A percentile compares a stretch with the other conserved stretches of the same genome.
Conservation (phyloP, 2,113 vertebrate species). For the Psittacara wagleri region DNA sequence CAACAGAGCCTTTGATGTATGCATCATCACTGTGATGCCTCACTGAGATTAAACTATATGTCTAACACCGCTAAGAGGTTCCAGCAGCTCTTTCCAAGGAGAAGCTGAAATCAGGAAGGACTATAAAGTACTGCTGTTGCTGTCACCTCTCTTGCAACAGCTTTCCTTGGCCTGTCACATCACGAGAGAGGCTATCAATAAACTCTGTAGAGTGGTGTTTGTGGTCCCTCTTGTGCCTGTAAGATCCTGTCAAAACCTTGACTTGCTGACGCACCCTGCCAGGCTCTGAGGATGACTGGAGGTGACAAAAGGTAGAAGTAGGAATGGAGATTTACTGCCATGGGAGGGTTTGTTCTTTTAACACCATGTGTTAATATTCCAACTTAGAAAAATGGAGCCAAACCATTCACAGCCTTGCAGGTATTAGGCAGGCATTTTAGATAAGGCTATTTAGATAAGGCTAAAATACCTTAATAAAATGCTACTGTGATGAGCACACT, state of each 20-base stretch:
- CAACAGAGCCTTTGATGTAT: slow-evolving; percentile 50
- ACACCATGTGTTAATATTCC: slow-evolving; percentile 10
- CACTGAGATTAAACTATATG: slow-evolving; percentile 44
- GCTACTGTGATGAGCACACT: not conserved
- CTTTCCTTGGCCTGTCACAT: slow-evolving; percentile 51
- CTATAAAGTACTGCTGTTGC: slow-evolving; percentile 28
- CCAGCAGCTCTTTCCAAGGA: slow-evolving; percentile 46
- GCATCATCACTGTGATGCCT: slow-evolving; percentile 47
- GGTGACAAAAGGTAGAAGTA: slow-evolving; percentile 39
- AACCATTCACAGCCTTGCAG: not conserved
- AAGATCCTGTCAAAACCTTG: slow-evolving; percentile 55
- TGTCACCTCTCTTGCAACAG: slow-evolving; percentile 40
- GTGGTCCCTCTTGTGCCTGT: slow-evolving; percentile 15
- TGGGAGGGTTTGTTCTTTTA: slow-evolving; percentile 61
- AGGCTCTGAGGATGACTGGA: slow-evolving; percentile 44
- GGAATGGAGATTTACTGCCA: slow-evolving; percentile 23
- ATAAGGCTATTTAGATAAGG: not conserved
- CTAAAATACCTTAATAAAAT: slow-evolving; percentile 20
- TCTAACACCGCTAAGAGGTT: slow-evolving; percentile 7
- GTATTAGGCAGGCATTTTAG: not conserved
- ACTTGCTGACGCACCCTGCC: slow-evolving; percentile 32
- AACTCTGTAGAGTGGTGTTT: slow-evolving; percentile 37
- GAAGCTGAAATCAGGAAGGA: slow-evolving; percentile 30
- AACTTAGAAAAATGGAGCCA: not conserved
- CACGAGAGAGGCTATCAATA: slow-evolving; percentile 56